phyloP scores from a whole-genome alignment of 2,888 invertebrate genomes.

The Stenodera caucasica region DNA sequence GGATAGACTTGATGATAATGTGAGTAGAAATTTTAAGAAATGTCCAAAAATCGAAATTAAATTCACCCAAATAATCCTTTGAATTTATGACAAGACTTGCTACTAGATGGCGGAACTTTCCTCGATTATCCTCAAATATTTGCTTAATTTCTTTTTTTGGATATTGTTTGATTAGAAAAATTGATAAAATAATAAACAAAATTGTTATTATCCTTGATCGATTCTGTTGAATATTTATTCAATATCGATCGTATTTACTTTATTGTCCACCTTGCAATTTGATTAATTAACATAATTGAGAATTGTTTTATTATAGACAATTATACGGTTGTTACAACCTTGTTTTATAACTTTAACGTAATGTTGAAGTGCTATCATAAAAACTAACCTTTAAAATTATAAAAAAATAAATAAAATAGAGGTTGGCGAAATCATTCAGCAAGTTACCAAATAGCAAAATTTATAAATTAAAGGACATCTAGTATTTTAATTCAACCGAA shows the following conservation, averaged over 20 bases:
- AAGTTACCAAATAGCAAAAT: not conserved
- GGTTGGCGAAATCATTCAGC: not conserved
- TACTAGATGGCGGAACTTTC: constrained; percentile 20
- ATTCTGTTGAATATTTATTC: not conserved
- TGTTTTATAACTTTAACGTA: constrained; percentile 14
- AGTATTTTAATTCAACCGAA: not conserved
- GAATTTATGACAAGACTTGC: not conserved
- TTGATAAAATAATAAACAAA: not conserved
- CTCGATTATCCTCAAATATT: not conserved
- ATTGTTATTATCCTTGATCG: not conserved
- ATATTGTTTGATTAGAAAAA: not conserved
- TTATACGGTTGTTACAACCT: constrained; percentile 14
- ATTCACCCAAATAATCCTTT: not conserved
- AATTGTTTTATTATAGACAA: constrained; percentile 11
- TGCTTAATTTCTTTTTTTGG: not conserved
- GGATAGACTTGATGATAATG: constrained; percentile 33
- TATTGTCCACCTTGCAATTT: constrained; percentile 5
- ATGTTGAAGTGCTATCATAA: constrained; percentile 16
- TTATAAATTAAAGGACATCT: not conserved
- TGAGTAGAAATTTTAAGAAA: constrained; percentile 28
- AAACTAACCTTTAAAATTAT: constrained; percentile 12
- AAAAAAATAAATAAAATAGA: not conserved
- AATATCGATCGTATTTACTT: not conserved
- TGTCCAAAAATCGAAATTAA: not conserved
- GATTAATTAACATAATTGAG: constrained; percentile 3